These are phyloP conservation scores for Halcyon badia DNA, from an alignment of 2,797 vertebrate genomes.

Conservation along the genomic window DNA sequence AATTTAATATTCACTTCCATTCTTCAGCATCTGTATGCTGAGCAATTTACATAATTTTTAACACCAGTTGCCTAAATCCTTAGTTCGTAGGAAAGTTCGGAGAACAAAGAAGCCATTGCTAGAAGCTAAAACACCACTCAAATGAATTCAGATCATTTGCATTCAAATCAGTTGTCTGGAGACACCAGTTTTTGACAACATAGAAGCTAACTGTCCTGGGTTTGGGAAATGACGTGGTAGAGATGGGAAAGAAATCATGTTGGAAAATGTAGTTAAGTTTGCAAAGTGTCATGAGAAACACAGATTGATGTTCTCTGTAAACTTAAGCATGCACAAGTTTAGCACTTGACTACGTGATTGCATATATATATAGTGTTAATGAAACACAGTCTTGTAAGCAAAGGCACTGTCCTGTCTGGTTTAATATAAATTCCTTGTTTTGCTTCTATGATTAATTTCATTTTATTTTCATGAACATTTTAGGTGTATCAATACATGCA, in stretches of 20 bases:
- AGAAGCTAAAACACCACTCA: background rate
- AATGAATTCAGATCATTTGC: background rate
- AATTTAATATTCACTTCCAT: background rate
- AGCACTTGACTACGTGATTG: background rate
- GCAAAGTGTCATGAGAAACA: background rate
- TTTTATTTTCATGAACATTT: slow-evolving; percentile 74
- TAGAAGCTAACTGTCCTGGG: background rate
- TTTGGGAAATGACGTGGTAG: background rate
- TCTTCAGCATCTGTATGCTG: background rate
- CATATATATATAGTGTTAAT: background rate
- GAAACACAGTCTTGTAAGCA: background rate
- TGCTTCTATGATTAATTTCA: slow-evolving; percentile 61
- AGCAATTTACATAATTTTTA: background rate
- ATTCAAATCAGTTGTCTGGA: background rate
- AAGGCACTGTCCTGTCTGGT: slow-evolving; percentile 10
- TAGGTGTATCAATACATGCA: slow-evolving; percentile 99
- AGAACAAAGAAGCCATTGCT: background rate
- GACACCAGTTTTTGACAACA: background rate
- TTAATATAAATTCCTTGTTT: slow-evolving; percentile 41
- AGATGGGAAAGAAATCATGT: background rate
- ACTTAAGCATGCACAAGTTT: background rate
- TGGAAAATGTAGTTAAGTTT: background rate
- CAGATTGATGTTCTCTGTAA: background rate
- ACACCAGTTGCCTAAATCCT: background rate
- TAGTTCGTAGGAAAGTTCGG: background rate